Percentiles rank a stretch among this genome's conserved stretches.
These are phyloP conservation scores for Sarcophilus harrisii DNA, from an alignment of 2,797 vertebrate genomes.

Conservation along the genomic window DNA sequence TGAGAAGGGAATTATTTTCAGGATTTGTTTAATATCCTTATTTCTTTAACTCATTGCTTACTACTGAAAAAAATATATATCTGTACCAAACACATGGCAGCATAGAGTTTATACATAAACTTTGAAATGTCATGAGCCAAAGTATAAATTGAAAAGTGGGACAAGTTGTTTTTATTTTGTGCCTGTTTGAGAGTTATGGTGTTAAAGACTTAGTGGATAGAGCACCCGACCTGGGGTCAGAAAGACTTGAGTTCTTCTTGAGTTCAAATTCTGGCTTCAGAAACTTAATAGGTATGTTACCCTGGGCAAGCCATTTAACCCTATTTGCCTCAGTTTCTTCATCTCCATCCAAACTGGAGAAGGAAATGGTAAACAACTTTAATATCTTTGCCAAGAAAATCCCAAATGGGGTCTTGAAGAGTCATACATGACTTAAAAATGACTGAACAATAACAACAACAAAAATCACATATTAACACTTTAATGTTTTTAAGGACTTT, in stretches of 20 bases:
- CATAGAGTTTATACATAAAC: neutral
- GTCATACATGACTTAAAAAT: neutral
- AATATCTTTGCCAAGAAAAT: neutral
- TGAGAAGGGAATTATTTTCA: constrained; percentile 66
- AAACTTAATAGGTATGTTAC: neutral
- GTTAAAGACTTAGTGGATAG: neutral
- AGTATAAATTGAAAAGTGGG: constrained; percentile 19
- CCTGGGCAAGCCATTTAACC: neutral
- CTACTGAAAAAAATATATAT: constrained; percentile 33
- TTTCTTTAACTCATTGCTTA: constrained; percentile 59
- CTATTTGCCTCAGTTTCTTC: neutral
- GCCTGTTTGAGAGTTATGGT: neutral
- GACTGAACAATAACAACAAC: neutral
- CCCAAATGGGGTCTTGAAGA: neutral
- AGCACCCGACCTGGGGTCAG: neutral
- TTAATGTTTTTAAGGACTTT: neutral
- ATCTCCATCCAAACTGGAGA: neutral
- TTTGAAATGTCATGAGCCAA: neutral
- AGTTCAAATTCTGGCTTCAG: neutral
- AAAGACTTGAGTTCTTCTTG: neutral
- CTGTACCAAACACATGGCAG: neutral
- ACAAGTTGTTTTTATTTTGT: constrained; percentile 27
- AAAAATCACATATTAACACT: neutral
- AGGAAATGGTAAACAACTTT: neutral
- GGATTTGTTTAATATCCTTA: constrained; percentile 52